Evolutionary conservation across 2,113 vertebrate genomes (phyloP).

Genomic region (Podocnemis expansa): DNA sequence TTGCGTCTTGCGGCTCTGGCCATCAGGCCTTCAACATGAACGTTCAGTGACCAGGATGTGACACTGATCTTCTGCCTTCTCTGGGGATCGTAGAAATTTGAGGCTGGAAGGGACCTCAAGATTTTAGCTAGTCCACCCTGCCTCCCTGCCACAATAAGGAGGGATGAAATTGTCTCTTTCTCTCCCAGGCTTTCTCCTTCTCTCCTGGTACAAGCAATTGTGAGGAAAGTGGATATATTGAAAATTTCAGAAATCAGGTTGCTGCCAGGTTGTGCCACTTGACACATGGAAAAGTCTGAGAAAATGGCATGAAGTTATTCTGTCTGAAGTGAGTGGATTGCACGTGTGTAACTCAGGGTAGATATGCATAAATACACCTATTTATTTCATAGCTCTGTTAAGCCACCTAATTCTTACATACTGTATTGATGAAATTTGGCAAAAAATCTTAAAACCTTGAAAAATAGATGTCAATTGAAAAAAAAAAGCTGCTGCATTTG

Average conservation of each 20-base stretch:
- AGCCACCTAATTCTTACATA: constrained; percentile 65
- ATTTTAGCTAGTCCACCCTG: not conserved
- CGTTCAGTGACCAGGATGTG: not conserved
- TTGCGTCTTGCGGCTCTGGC: not conserved
- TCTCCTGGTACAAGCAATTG: not conserved
- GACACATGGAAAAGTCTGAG: not conserved
- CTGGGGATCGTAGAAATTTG: not conserved
- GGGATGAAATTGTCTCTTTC: not conserved
- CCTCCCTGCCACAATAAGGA: not conserved
- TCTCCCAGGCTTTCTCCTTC: not conserved
- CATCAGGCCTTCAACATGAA: not conserved
- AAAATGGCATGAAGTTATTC: not conserved
- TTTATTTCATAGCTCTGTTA: constrained; percentile 48
- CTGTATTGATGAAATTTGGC: constrained; percentile 60
- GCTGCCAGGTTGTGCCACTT: not conserved
- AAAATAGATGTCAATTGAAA: constrained; percentile 72
- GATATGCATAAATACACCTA: not conserved
- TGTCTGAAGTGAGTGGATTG: not conserved
- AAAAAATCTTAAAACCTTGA: constrained; percentile 47
- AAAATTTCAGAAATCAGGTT: not conserved
- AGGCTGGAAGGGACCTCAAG: not conserved
- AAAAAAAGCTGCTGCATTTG: constrained; percentile 51
- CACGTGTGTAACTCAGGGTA: constrained; percentile 21
- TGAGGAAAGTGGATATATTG: not conserved
- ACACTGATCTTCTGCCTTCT: not conserved